Conservation (phyloP, 2,888 invertebrate genomes). For the Eurytoma adleriae region DNA sequence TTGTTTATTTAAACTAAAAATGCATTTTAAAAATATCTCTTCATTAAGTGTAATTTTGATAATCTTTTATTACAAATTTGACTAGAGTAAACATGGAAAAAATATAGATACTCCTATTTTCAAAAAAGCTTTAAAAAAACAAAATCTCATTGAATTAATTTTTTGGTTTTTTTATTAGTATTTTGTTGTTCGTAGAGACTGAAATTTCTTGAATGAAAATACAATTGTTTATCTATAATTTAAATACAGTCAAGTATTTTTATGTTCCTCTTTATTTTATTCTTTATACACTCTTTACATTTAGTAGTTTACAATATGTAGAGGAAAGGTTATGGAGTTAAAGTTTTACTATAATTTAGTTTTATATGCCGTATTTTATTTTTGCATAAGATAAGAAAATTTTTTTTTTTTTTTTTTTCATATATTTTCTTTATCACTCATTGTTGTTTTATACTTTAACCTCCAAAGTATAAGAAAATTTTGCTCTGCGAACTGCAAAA, state of each 20-base stretch:
- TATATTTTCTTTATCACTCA: neutral
- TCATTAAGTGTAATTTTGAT: conserved; percentile 7
- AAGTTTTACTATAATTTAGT: neutral
- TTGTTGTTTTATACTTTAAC: no score
- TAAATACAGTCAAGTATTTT: no score
- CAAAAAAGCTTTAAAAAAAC: conserved; percentile 7
- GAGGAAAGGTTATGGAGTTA: conserved; percentile 17
- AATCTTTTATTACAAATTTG: conserved; percentile 18
- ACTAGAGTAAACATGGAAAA: neutral
- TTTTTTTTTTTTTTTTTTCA: conserved; percentile 20
- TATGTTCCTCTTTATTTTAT: neutral
- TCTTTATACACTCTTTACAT: neutral
- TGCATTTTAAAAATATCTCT: neutral
- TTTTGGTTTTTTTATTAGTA: neutral
- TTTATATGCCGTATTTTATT: no score
- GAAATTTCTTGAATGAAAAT: neutral
- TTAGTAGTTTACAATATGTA: neutral
- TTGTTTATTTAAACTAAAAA: neutral
- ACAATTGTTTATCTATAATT: no score
- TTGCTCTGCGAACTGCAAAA: conserved; percentile 28
- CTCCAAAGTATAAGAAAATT: neutral
- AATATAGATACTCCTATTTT: neutral
- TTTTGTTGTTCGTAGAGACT: conserved; percentile 24
- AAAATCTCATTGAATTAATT: conserved; percentile 11
- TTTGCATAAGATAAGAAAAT: neutral